Evolutionary conservation across 2,797 vertebrate genomes (phyloP), one percentile per base, ranked within the genome.

Genomic region (Gephyroberyx darwinii): DNA sequence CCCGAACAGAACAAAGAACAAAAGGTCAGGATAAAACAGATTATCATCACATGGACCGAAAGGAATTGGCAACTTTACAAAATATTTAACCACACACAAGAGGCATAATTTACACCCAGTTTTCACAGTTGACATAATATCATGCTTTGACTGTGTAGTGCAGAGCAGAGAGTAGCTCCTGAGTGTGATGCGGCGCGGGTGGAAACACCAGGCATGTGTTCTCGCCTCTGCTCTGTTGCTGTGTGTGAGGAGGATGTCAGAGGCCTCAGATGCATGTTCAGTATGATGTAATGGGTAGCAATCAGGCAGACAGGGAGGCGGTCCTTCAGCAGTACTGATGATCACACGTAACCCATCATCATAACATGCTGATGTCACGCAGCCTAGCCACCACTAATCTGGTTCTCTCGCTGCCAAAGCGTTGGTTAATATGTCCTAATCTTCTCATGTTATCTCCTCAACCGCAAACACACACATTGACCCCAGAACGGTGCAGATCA

Each of bases 221-320:
- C 48, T 57, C 50, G 63, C 75, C 59, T 56, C 52, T 67, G 62
- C n/a, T 68, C 52, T 75, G 74, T 65, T 69, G 48, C 26, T 74
- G 70, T 45, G 47, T 59, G 55, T 52, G 52, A 59, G 43, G 48
- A 63, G 60, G 71, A 67, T 77, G 71, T 77, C 74, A 75, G 50
- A 72, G 74, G 50, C 53, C 71, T 86, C 55, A 78, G 78, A 80
- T 80, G 65, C 71, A 77, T 85, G 77, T 70, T 84, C 39, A 39
- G 64, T 52, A 66, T 92, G 90, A 92, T 87, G 89, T 90, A 89
- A 92, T 81, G 60, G 62, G 33, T 47, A 81, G 89, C 72, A 89
- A 84, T 79, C 77, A 80, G 77, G 52, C 70, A 74, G 67, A 65
- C 71, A 65, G 70, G 22, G 62, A 72, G 67, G 62, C 65, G 47